These are phyloP conservation scores for Takifugu rubripes DNA, from an alignment of 2,797 vertebrate genomes.

Conservation along the genomic window DNA sequence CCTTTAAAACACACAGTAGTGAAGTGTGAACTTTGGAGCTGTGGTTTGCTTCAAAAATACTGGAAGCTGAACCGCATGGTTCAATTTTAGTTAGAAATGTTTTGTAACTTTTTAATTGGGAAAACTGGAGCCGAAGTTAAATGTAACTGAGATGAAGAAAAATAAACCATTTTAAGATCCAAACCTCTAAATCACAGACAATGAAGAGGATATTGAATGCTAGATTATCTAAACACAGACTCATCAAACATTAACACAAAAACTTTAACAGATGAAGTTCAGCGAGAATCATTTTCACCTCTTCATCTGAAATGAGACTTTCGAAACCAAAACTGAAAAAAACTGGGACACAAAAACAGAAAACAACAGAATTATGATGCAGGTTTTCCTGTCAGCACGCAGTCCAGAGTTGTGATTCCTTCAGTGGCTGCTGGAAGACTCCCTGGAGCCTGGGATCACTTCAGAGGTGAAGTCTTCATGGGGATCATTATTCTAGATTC, in stretches of 20 bases:
- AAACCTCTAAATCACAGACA: slow-evolving; percentile 16
- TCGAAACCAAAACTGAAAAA: slow-evolving; percentile 20
- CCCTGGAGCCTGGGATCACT: slow-evolving; percentile 46
- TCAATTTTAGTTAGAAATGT: too few species aligned
- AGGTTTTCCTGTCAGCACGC: slow-evolving; percentile 53
- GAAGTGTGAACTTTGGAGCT: too few species aligned
- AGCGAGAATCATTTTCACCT: slow-evolving; percentile 21
- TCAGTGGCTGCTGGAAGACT: slow-evolving; percentile 28
- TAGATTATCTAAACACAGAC: slow-evolving; percentile 16
- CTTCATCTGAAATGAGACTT: slow-evolving; percentile 19
- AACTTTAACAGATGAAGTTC: slow-evolving; percentile 28
- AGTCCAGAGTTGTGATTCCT: slow-evolving; percentile 29
- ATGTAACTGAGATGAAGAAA: too few species aligned
- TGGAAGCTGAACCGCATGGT: too few species aligned
- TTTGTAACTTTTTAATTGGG: too few species aligned
- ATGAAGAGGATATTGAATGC: slow-evolving; percentile 13
- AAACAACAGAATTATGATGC: slow-evolving; percentile 23
- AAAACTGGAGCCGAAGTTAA: too few species aligned
- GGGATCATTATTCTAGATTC: slow-evolving; percentile 82
- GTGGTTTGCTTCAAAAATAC: too few species aligned
- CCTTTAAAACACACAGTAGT: too few species aligned
- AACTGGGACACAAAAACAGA: slow-evolving; percentile 5
- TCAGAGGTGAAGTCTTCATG: slow-evolving; percentile 72
- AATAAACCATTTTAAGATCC: background rate
- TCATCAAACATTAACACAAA: slow-evolving; percentile 38